Conservation (phyloP, 2,797 vertebrate genomes). For the Eulemur coronatus region DNA sequence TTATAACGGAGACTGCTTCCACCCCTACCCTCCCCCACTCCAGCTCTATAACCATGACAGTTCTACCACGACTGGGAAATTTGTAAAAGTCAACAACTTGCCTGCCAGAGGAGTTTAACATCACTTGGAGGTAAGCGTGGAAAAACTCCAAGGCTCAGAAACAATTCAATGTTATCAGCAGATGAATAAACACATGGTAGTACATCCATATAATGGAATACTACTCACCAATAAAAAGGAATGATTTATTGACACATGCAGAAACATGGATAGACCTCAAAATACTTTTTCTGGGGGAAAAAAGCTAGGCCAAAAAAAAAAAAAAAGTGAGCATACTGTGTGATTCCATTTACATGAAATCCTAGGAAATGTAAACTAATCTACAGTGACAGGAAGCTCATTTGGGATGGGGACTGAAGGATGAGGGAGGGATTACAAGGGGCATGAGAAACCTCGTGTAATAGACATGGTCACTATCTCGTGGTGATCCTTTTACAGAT, state of each 20-base stretch:
- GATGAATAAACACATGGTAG: background rate
- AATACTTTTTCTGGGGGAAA: background rate
- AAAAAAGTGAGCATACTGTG: background rate
- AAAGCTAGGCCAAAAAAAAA: background rate
- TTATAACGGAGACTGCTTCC: background rate
- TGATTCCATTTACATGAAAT: background rate
- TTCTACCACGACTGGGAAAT: background rate
- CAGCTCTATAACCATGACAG: background rate
- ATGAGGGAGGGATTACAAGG: background rate
- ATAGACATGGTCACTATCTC: background rate
- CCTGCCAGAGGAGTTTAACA: background rate
- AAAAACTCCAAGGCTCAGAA: background rate
- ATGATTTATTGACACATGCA: background rate
- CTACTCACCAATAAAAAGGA: background rate
- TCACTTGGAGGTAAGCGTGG: background rate
- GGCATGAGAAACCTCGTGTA: background rate
- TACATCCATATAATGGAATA: background rate
- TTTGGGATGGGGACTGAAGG: background rate
- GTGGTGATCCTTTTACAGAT: background rate
- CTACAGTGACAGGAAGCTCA: background rate
- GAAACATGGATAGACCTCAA: background rate
- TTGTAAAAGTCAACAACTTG: background rate
- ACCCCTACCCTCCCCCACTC: background rate
- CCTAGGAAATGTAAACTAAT: background rate
- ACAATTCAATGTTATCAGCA: background rate